Percentiles rank a stretch among this genome's conserved stretches.
phyloP scores from a whole-genome alignment of 1,140 invertebrate species.

The Pogonomyrmex californicus region DNA sequence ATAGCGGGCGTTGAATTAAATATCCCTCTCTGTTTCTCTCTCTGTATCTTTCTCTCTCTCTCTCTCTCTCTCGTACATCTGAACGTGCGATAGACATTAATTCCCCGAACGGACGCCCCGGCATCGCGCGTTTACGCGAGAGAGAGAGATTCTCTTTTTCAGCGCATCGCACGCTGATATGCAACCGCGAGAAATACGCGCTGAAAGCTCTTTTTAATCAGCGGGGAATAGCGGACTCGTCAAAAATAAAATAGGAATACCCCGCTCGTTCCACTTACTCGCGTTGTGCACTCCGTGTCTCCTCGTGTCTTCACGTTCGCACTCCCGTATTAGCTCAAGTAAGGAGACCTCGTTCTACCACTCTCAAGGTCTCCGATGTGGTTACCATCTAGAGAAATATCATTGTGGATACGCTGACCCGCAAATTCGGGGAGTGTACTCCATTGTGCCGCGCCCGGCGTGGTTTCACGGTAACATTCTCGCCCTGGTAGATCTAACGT shows the following conservation, averaged over 20 bases:
- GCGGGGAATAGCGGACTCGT: background rate
- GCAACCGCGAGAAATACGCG: background rate
- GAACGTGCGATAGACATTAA: conserved; percentile 16
- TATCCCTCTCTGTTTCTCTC: background rate
- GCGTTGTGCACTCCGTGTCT: background rate
- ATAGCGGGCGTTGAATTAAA: conserved; percentile 34
- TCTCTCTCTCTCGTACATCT: background rate
- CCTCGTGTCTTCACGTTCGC: background rate
- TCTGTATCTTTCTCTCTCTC: background rate
- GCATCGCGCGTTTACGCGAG: background rate
- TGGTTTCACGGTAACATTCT: conserved; percentile 2
- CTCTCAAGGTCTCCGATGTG: too few relatives aligned
- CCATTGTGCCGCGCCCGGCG: conserved; percentile 10
- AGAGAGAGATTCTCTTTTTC: background rate
- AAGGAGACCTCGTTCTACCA: too few relatives aligned
- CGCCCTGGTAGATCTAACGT: background rate
- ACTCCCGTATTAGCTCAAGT: background rate
- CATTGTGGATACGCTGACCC: conserved; percentile 1
- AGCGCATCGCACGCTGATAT: background rate
- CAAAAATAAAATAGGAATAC: background rate
- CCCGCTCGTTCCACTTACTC: background rate
- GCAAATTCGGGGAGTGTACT: conserved; percentile 25
- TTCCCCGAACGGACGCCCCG: background rate
- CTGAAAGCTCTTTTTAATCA: conserved; percentile 3
- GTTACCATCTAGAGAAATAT: background rate